Conservation (phyloP, 2,888 invertebrate species). For the Nephrocerus scutellatus region DNA sequence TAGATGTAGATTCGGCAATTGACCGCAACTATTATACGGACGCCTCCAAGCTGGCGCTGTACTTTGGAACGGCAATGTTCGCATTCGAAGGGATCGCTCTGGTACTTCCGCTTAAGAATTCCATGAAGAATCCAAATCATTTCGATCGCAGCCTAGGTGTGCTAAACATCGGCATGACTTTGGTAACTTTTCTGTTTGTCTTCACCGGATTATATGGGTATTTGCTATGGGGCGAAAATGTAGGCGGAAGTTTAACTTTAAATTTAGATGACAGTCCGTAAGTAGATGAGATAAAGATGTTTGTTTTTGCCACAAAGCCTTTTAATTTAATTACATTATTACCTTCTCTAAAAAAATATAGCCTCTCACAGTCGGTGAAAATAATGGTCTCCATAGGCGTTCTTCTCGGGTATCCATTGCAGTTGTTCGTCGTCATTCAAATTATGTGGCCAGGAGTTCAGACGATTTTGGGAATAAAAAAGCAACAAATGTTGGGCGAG, state of each 20-base stretch:
- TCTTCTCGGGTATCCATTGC: conserved; percentile 83
- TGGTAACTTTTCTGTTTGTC: conserved; percentile 71
- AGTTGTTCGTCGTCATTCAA: conserved; percentile 89
- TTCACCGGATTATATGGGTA: conserved; percentile 82
- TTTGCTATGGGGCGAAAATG: conserved; percentile 75
- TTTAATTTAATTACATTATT: no score
- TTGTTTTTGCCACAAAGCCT: no score
- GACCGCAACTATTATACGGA: conserved; percentile 57
- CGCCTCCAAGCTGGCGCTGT: conserved; percentile 67
- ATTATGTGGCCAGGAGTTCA: conserved; percentile 75
- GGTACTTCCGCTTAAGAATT: conserved; percentile 89
- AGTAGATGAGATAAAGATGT: conserved; percentile 20
- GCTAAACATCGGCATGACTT: conserved; percentile 79
- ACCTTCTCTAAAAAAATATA: no score
- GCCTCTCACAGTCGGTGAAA: conserved; percentile 74
- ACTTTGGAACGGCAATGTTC: conserved; percentile 92
- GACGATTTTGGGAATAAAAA: conserved; percentile 52
- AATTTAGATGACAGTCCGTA: conserved; percentile 59
- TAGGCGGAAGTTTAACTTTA: conserved; percentile 79
- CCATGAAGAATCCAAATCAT: conserved; percentile 72
- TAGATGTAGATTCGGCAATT: conserved; percentile 49
- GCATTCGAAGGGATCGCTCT: conserved; percentile 94
- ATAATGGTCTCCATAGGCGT: conserved; percentile 80
- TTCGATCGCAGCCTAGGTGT: conserved; percentile 79
- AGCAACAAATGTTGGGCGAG: conserved; percentile 57